A percentile compares a stretch with the other conserved stretches of the same genome.
Conservation (phyloP, 2,888 invertebrate species). For the Plutella xylostella region DNA sequence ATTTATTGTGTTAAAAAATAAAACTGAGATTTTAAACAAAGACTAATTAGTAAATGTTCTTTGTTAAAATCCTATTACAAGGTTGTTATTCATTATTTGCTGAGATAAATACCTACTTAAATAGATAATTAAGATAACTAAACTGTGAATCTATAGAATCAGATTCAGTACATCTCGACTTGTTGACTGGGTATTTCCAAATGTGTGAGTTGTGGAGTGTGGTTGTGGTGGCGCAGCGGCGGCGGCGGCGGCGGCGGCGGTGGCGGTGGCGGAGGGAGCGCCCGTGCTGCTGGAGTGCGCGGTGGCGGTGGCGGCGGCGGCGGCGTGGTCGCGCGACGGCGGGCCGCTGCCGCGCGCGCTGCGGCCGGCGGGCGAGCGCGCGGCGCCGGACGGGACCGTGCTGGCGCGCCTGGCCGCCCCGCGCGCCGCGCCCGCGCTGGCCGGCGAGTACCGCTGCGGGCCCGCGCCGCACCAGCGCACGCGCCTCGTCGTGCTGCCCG, state of each 20-base stretch:
- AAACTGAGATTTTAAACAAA: background rate
- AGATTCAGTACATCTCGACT: background rate
- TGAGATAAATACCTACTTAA: background rate
- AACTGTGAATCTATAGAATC: background rate
- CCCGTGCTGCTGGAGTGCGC: constrained; percentile 48
- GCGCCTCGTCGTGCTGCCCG: constrained; percentile 31
- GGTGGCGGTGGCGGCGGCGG: constrained; percentile 37
- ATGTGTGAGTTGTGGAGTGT: constrained; percentile 4
- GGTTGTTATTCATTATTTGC: background rate
- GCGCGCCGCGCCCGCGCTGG: constrained; percentile 31
- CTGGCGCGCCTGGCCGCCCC: constrained; percentile 20
- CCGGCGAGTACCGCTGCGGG: constrained; percentile 38
- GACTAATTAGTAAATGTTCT: background rate
- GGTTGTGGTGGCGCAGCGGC: constrained; percentile 5
- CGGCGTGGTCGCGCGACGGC: constrained; percentile 25
- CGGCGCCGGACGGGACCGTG: constrained; percentile 25
- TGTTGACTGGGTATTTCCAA: background rate
- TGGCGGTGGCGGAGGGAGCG: constrained; percentile 32
- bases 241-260: constrained; percentile 22
- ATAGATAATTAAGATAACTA: background rate
- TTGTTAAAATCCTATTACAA: background rate
- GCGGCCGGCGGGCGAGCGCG: constrained; percentile 22
- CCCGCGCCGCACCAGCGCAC: constrained; percentile 28
- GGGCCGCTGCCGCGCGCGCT: constrained; percentile 24
- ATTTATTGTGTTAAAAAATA: background rate